These are phyloP conservation scores for Eulemur mongoz DNA, from an alignment of 2,797 vertebrate genomes.

Conservation along the genomic window DNA sequence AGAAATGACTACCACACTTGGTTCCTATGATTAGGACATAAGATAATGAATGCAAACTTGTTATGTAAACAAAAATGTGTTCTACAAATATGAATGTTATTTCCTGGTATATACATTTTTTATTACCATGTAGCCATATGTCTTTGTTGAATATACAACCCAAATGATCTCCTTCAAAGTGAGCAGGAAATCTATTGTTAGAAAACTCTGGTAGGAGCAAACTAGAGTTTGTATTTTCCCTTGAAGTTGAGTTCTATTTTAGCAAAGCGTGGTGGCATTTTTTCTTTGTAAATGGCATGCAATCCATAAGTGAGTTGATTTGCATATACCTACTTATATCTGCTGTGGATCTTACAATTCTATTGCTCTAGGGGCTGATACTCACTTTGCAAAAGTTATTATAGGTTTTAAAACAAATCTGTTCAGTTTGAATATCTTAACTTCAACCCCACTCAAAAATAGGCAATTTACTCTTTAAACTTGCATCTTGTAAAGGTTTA, in stretches of 20 bases:
- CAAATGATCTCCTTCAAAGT: not conserved
- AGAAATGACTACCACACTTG: not conserved
- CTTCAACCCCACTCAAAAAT: not conserved
- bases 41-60: not conserved
- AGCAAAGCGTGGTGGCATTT: not conserved
- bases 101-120: not conserved
- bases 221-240: not conserved
- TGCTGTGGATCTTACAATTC: not conserved
- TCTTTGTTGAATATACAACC: slow-evolving; percentile 20
- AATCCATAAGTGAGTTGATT: not conserved
- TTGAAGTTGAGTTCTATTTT: not conserved
- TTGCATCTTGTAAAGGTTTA: not conserved
- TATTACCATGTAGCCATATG: not conserved
- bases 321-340: not conserved
- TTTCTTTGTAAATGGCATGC: not conserved
- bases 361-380: not conserved
- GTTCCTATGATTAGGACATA: not conserved
- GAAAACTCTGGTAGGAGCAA: not conserved
- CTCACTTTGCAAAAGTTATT: slow-evolving; percentile 41
- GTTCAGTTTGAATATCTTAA: not conserved
- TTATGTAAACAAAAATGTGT: not conserved
- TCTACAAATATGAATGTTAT: not conserved
- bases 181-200: not conserved
- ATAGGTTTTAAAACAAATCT: not conserved
- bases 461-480: not conserved